These are phyloP conservation scores for Drosophila peninsularis DNA, from an alignment of 2,888 invertebrate species.

Conservation along the genomic window DNA sequence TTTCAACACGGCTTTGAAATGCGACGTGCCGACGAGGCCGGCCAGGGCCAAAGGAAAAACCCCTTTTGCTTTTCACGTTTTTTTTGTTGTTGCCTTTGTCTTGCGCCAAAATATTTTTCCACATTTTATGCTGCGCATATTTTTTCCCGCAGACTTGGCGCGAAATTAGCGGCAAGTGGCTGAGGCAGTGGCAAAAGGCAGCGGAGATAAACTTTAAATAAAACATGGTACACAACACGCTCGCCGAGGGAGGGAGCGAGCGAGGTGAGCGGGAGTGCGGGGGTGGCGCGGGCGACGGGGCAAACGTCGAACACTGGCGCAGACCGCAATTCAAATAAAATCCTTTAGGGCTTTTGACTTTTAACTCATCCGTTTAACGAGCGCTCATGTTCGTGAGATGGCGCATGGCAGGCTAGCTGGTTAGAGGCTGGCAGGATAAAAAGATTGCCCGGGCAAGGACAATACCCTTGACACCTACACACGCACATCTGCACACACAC, in stretches of 20 bases:
- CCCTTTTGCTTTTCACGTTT: conserved; percentile 51
- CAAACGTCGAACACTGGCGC: conserved; percentile 67
- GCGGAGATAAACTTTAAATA: conserved; percentile 76
- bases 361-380: conserved; percentile 81
- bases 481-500: conserved; percentile 9
- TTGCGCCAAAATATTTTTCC: conserved; percentile 77
- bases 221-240: conserved; percentile 66
- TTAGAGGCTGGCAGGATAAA: conserved; percentile 24
- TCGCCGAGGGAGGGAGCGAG: conserved; percentile 2
- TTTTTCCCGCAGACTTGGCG: conserved; percentile 66
- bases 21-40: conserved; percentile 66
- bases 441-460: conserved; percentile 62
- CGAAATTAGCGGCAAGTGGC: conserved; percentile 72
- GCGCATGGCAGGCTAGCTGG: conserved; percentile 38
- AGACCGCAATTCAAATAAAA: conserved; percentile 82
- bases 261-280: background rate
- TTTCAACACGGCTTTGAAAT: conserved; percentile 77
- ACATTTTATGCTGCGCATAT: conserved; percentile 77
- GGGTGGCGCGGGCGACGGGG: background rate
- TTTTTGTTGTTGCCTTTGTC: conserved; percentile 32
- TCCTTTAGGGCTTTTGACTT: conserved; percentile 83
- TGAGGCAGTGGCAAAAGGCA: conserved; percentile 51
- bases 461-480: conserved; percentile 74
- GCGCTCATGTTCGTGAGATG: conserved; percentile 74
- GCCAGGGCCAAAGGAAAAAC: conserved; percentile 6